Evolutionary conservation across 2,797 vertebrate genomes (phyloP), one percentile per base, ranked within the genome.

Genomic region (Parotocinclus haroldoi): DNA sequence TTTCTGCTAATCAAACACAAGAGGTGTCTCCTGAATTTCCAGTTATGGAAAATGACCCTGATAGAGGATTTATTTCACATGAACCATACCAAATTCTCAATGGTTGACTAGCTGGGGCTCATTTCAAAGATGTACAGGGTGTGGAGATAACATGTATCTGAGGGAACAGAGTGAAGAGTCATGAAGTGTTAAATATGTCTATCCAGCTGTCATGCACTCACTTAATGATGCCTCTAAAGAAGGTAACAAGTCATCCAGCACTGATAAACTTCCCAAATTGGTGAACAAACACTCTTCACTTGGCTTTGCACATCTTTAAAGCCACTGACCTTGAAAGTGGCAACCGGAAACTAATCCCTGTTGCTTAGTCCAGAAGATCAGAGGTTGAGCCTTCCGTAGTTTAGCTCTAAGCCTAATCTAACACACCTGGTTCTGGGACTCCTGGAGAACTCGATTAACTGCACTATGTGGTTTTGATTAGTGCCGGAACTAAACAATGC

Each of bases 161-260:
- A 18, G 27, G 13, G 52, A 49, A 27, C 53, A 57, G 42, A 38
- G 62, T 54, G 51, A 64, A 17, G 62, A 51, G 50, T 5, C 27
- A 27, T 56, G 38, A 17, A 40, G 13, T 14, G 36, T 45, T 70
- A 70, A 70, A 73, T 63, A 59, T 38, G 71, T 63, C 39, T 38
- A 44, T 44, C 9, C 54, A 10, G 46, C 58, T 10, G 53, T 58
- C 44, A 51, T 55, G 45, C 60, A 65, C 27, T 69, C 54, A 48
- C 66, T 63, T 37, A 53, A 62, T 38, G 5, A 18, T 51, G 49
- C 46, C 59, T 45, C 42, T 48, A 36, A 48, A 27, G 27, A 68
- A 69, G 77, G 76, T 79, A 79, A 73, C 78, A 78, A 59, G 56
- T 8, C 45, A 51, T 39, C 16, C 4, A 40, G 19, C 40, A 9